Evolutionary conservation across 2,113 vertebrate species (phyloP), one percentile per base, ranked within the genome.

Genomic region (Pollachius pollachius): DNA sequence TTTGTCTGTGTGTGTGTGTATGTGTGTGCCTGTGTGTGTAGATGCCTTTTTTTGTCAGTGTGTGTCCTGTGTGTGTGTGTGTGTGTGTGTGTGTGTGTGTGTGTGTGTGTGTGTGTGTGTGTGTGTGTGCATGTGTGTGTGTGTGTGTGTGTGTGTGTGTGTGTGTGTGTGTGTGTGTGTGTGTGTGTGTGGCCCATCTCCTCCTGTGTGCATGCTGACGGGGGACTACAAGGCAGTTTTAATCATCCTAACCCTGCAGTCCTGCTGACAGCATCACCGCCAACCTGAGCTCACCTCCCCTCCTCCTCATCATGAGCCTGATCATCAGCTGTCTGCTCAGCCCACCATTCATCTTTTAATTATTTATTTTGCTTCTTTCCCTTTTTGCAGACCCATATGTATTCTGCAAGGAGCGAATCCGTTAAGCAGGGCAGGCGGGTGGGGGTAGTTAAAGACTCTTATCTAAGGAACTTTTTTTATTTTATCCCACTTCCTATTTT

Each of bases 161-260:
- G 48, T 69, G 69, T 54, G 71, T 62, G 68, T 67, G 48, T 54
- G 48, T 56, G 52, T 11, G 65, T 67, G 65, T 19, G 65, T 67
- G 37, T 25, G 64, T 48, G 52, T 6, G 52, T 1, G 41, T 7
- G 8, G 41, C 30, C 30, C 11, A 9, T 2, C 41, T 48, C 11
- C 41, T 48, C 30, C 2, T 48, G 41, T 48, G 54, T 57, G 54
- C 52, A 52, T 56, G 48, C 52, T 16, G 48, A 41, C 48, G 7
- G 34, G 65, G 15, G 52, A 16, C 12, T 67, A 70, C 17, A 15
- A 37, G 48, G 34, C 41, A 59, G 52, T 70, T 69, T 79, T 81
- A 81, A 79, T 84, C 79, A 75, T 68, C 52, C 60, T 56, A 74
- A 72, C 65, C 66, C 67, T 23, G 67, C 61, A 37, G 57, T 23